A percentile compares a stretch with the other conserved stretches of the same genome.
Conservation (phyloP, 2,888 invertebrate genomes). For the Eupithecia abbreviata region DNA sequence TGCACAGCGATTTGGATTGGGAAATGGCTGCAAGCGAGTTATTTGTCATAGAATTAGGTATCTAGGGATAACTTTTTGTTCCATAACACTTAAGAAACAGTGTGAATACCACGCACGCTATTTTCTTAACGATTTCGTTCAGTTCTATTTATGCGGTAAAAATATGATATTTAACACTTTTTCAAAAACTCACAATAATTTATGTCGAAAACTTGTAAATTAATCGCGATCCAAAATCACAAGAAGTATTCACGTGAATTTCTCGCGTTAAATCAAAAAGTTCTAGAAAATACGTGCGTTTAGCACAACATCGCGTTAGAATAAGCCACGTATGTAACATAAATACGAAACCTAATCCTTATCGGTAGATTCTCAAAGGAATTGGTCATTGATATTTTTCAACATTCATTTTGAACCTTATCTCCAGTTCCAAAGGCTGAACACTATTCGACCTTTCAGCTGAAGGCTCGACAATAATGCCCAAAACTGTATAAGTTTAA, state of each 20-base stretch:
- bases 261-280: not conserved
- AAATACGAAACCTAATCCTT: not conserved
- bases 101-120: too few species aligned
- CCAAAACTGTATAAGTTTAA: not conserved
- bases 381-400: not conserved
- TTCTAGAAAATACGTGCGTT: not conserved
- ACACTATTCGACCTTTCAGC: not conserved
- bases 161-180: too few species aligned
- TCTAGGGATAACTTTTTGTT: too few species aligned
- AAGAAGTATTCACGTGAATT: not conserved
- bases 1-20: not conserved
- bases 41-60: too few species aligned
- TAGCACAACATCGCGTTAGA: not conserved
- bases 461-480: not conserved
- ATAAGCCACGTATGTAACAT: not conserved
- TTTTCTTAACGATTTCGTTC: too few species aligned
- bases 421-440: not conserved
- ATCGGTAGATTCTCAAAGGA: not conserved
- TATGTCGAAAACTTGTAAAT: not conserved
- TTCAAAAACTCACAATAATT: not conserved
- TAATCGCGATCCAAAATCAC: not conserved
- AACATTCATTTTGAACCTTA: not conserved
- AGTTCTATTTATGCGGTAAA: too few species aligned
- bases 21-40: too few species aligned
- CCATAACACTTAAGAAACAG: too few species aligned